Evolutionary conservation across 2,888 invertebrate genomes (phyloP).

Genomic region (Phania funesta): DNA sequence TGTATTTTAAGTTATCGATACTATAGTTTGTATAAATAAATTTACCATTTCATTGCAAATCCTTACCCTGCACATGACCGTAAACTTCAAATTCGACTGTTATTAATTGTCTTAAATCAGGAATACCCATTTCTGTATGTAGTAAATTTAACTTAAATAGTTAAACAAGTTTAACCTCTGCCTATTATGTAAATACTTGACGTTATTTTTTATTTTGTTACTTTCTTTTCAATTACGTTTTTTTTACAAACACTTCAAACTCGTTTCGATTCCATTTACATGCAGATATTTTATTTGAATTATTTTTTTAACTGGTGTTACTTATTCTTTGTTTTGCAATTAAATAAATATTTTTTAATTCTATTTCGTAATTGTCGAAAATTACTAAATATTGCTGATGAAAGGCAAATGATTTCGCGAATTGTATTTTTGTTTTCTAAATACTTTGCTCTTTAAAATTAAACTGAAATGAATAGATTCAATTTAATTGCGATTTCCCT

Average conservation of each 20-base stretch:
- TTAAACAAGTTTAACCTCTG: conserved; percentile 12
- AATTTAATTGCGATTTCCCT: conserved; percentile 58
- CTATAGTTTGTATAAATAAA: too few species aligned
- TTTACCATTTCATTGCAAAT: background rate
- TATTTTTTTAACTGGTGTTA: conserved; percentile 14
- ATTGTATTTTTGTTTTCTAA: conserved; percentile 41
- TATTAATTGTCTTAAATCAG: conserved; percentile 84
- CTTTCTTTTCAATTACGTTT: background rate
- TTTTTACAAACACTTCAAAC: background rate
- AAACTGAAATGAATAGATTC: conserved; percentile 52
- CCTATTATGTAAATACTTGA: conserved; percentile 39
- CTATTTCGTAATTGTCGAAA: conserved; percentile 58
- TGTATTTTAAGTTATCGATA: too few species aligned
- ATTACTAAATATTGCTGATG: conserved; percentile 19
- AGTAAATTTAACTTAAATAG: conserved; percentile 9
- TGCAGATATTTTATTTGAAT: conserved; percentile 8
- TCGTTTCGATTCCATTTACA: background rate
- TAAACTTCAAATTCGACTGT: conserved; percentile 95
- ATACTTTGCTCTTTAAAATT: conserved; percentile 60
- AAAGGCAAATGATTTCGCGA: conserved; percentile 6
- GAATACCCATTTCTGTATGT: conserved; percentile 82
- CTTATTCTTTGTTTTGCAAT: background rate
- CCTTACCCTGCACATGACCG: conserved; percentile 93
- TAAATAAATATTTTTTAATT: background rate
- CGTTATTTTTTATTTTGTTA: background rate